Conservation (phyloP, 2,113 vertebrate genomes). For the Euleptes europaea region DNA sequence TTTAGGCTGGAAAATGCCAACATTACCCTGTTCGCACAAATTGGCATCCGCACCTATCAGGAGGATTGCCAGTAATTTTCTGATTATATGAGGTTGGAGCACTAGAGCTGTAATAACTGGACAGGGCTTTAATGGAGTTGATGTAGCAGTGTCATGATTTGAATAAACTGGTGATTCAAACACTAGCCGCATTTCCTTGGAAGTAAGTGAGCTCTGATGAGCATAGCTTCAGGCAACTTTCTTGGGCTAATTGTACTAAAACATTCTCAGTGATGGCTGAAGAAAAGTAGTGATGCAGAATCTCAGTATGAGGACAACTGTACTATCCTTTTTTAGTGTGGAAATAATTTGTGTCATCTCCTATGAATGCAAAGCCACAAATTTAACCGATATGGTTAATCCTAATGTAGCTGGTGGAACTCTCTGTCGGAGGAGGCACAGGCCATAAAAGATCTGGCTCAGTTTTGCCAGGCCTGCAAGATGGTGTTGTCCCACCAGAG, state of each 20-base stretch:
- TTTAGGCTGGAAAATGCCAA: too few species aligned
- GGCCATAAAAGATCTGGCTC: too few species aligned
- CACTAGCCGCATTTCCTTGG: not conserved
- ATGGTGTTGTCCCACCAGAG: too few species aligned
- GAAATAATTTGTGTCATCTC: not conserved
- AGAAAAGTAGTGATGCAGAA: constrained; percentile 40
- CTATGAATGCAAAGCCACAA: not conserved
- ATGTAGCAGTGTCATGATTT: not conserved
- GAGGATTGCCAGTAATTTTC: too few species aligned
- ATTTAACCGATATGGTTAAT: not conserved
- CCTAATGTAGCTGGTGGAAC: not conserved
- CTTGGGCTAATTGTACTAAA: constrained; percentile 44
- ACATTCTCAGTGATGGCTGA: constrained; percentile 39
- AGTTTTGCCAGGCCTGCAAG: too few species aligned
- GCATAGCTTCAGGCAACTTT: constrained; percentile 33
- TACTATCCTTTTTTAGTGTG: not conserved
- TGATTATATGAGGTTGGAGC: too few species aligned
- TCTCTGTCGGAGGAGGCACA: too few species aligned
- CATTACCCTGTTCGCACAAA: too few species aligned
- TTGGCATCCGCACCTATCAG: too few species aligned
- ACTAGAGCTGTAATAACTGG: too few species aligned
- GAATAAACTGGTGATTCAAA: not conserved
- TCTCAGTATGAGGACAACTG: constrained; percentile 39
- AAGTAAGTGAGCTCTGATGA: not conserved
- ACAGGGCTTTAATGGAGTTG: not conserved